phyloP scores from a whole-genome alignment of 35 echinoderm and acorn worm species.

The Eucidaris tribuloides region DNA sequence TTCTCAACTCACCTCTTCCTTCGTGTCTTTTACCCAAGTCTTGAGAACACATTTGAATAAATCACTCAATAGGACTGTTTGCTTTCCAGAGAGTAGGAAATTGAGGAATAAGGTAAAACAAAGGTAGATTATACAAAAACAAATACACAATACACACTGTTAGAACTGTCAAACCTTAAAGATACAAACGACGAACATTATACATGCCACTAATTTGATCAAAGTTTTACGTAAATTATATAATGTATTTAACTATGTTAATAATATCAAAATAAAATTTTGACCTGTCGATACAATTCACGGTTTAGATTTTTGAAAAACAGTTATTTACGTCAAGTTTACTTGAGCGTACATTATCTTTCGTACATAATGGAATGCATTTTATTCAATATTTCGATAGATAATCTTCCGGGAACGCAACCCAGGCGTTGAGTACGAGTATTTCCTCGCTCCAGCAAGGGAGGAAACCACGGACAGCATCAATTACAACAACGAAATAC shows the following conservation, averaged over 20 bases:
- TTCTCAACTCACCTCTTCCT: too few relatives aligned
- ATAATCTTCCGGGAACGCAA: slow-evolving; percentile 64
- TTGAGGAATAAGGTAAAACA: too few relatives aligned
- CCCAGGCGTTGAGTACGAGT: slow-evolving; percentile 61
- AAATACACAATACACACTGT: too few relatives aligned
- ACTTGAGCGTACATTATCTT: neutral
- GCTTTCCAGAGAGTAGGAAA: too few relatives aligned
- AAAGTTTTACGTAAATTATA: neutral
- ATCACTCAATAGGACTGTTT: too few relatives aligned
- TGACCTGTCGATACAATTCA: neutral
- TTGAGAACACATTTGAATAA: too few relatives aligned
- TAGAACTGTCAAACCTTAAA: too few relatives aligned
- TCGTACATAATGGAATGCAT: neutral
- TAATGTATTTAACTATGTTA: neutral
- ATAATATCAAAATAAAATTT: neutral
- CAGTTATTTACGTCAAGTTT: neutral
- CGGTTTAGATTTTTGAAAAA: neutral
- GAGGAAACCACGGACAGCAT: slow-evolving; percentile 17
- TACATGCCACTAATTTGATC: neutral
- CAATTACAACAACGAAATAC: slow-evolving; percentile 28
- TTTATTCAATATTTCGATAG: neutral
- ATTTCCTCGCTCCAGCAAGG: slow-evolving; percentile 33
- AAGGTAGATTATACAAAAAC: too few relatives aligned
- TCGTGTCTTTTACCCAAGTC: too few relatives aligned
- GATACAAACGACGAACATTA: too few relatives aligned